phyloP scores from a whole-genome alignment of 2,113 vertebrate species.

The Haliaeetus leucogaster region DNA sequence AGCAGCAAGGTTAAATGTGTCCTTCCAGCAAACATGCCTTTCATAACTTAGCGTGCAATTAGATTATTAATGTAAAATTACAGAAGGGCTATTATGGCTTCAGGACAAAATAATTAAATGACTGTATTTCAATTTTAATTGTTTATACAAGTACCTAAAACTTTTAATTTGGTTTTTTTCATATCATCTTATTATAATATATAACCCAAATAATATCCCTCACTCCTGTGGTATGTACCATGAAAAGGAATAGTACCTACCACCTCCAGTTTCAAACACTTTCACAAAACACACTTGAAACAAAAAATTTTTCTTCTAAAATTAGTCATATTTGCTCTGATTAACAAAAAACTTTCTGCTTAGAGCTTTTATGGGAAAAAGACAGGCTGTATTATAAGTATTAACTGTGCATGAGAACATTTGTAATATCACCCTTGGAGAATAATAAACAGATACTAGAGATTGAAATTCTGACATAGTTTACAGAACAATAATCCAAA shows the following conservation, averaged over 20 bases:
- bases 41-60: not conserved
- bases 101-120: slow-evolving; percentile 50
- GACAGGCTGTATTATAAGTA: slow-evolving; percentile 74
- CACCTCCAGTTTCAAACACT: not conserved
- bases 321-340: slow-evolving; percentile 58
- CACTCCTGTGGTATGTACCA: not conserved
- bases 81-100: not conserved
- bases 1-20: slow-evolving; percentile 38
- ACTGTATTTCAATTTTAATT: slow-evolving; percentile 29
- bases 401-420: slow-evolving; percentile 83
- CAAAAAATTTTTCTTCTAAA: slow-evolving; percentile 26
- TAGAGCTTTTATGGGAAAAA: slow-evolving; percentile 72
- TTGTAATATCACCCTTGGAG: slow-evolving; percentile 86
- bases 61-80: slow-evolving; percentile 27
- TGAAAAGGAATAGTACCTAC: not conserved
- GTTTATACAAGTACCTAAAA: slow-evolving; percentile 1
- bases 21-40: slow-evolving; percentile 35
- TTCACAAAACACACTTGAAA: slow-evolving; percentile 6
- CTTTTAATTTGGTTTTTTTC: not conserved
- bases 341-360: slow-evolving; percentile 69
- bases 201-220: not conserved
- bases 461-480: slow-evolving; percentile 92
- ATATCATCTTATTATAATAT: not conserved
- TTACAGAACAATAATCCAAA: slow-evolving; percentile 96
- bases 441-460: slow-evolving; percentile 92